Evolutionary conservation across 2,888 invertebrate species (phyloP).

Genomic region (Tenodera sinensis): DNA sequence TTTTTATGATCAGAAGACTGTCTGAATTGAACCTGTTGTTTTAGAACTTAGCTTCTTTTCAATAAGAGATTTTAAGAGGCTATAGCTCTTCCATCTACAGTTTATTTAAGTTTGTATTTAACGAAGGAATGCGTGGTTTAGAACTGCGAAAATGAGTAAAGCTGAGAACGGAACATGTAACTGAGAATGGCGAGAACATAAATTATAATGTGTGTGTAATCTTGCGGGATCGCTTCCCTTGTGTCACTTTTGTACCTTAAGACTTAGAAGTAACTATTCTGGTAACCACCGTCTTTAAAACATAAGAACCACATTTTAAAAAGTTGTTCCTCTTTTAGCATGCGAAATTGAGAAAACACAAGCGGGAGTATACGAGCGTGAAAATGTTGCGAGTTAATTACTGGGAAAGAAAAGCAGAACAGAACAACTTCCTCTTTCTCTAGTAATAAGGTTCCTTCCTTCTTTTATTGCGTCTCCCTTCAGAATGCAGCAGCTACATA

Average conservation of each 20-base stretch:
- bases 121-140: too few relatives aligned
- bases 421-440: not conserved
- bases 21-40: too few relatives aligned
- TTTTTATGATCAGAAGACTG: too few relatives aligned
- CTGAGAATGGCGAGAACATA: not conserved
- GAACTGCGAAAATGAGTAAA: too few relatives aligned
- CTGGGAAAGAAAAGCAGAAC: not conserved
- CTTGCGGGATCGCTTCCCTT: not conserved
- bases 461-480: not conserved
- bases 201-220: not conserved
- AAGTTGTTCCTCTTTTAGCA: not conserved
- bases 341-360: not conserved
- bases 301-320: not conserved
- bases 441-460: not conserved
- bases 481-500: slow-evolving; percentile 25
- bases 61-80: too few relatives aligned
- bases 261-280: not conserved
- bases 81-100: too few relatives aligned
- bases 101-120: too few relatives aligned
- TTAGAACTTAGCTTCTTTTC: too few relatives aligned
- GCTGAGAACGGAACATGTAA: too few relatives aligned
- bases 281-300: not conserved
- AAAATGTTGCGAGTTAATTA: not conserved
- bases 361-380: not conserved
- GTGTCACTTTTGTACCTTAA: not conserved